phyloP scores from a whole-genome alignment of 2,113 vertebrate genomes.

The Gorsachius goisagi region DNA sequence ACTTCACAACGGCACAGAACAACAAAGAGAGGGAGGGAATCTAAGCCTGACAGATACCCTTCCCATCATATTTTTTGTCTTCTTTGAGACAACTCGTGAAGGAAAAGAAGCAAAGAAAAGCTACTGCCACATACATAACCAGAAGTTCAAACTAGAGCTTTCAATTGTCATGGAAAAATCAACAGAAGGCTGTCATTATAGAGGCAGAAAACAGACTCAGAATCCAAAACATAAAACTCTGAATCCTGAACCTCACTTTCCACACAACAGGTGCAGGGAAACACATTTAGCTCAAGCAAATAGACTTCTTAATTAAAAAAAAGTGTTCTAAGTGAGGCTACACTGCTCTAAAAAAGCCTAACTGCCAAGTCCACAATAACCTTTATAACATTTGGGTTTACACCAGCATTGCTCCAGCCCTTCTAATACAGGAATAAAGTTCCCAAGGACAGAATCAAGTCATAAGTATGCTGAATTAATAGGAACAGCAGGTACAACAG shows the following conservation, averaged over 20 bases:
- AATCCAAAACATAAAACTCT: not conserved
- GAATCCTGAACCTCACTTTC: not conserved
- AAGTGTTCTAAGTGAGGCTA: not conserved
- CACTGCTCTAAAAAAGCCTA: not conserved
- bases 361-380: not conserved
- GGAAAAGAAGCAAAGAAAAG: not conserved
- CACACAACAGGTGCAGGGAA: not conserved
- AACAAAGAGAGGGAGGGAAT: not conserved
- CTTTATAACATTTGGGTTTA: not conserved
- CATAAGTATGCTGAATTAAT: not conserved
- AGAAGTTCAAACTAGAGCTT: not conserved
- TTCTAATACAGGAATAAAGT: not conserved
- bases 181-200: not conserved
- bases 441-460: not conserved
- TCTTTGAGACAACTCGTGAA: fast-evolving
- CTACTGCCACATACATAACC: fast-evolving
- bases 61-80: not conserved
- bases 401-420: not conserved
- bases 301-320: not conserved
- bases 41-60: not conserved
- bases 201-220: not conserved
- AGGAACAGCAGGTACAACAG: not conserved
- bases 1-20: not conserved
- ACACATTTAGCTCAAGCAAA: not conserved
- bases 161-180: not conserved